Evolutionary conservation across 2,797 vertebrate species (phyloP).

Genomic region (Craterocephalus amniculus): DNA sequence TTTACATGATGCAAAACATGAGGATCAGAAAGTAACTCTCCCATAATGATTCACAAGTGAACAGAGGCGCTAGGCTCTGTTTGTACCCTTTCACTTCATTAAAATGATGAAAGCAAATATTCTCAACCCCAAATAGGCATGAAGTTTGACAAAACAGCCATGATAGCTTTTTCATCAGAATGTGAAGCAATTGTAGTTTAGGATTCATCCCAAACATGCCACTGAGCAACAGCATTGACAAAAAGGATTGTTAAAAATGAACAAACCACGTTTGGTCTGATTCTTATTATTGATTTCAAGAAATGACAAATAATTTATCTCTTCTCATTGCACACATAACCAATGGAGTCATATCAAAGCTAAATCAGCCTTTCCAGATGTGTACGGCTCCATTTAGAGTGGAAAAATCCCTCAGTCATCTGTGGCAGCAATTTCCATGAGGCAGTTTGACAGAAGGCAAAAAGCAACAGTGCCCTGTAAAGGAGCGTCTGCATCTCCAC

Average conservation of each 20-base stretch:
- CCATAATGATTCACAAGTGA: neutral
- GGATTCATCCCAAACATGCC: conserved; percentile 16
- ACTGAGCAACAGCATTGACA: conserved; percentile 17
- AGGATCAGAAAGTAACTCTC: conserved; percentile 3
- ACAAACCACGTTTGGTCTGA: neutral
- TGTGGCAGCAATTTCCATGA: conserved; percentile 14
- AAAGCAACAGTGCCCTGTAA: conserved; percentile 5
- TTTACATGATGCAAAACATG: neutral
- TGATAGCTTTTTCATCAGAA: conserved; percentile 13
- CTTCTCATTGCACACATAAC: conserved; percentile 14
- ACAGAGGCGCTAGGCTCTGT: conserved; percentile 1
- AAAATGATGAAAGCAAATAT: conserved; percentile 19
- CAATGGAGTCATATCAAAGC: conserved; percentile 25
- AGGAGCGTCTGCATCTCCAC: conserved; percentile 20
- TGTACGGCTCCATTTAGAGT: conserved; percentile 14
- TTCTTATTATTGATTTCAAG: neutral
- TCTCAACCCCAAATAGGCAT: neutral
- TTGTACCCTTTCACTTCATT: conserved; percentile 11
- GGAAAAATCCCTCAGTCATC: conserved; percentile 17
- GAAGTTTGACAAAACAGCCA: conserved; percentile 4
- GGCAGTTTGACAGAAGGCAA: conserved; percentile 31
- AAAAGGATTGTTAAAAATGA: conserved; percentile 2
- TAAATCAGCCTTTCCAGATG: conserved; percentile 24
- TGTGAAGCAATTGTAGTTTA: neutral
- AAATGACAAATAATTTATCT: neutral